Conservation (phyloP, 2,888 invertebrate species). For the Anthrax anthrax region DNA sequence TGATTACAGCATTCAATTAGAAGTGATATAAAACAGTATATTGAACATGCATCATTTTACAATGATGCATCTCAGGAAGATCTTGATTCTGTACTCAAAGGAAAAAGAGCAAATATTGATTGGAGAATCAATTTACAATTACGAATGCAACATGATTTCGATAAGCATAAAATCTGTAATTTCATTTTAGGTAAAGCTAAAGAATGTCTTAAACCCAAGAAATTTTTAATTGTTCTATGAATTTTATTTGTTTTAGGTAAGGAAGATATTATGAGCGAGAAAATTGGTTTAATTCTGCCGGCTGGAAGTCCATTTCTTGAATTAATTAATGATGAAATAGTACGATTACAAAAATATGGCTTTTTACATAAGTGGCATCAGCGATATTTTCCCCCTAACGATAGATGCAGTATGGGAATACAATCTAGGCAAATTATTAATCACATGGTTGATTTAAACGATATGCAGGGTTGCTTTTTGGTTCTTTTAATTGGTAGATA, state of each 20-base stretch:
- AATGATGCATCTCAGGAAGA: slow-evolving; percentile 34
- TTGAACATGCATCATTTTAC: slow-evolving; percentile 41
- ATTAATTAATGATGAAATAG: slow-evolving; percentile 63
- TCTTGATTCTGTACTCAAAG: slow-evolving; percentile 45
- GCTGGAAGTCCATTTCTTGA: slow-evolving; percentile 61
- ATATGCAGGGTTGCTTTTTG: slow-evolving; percentile 89
- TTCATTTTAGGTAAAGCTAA: slow-evolving; percentile 48
- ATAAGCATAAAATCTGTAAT: slow-evolving; percentile 53
- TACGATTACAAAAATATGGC: slow-evolving; percentile 69
- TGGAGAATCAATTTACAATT: slow-evolving; percentile 66
- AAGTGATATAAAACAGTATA: slow-evolving; percentile 32
- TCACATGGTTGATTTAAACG: slow-evolving; percentile 74
- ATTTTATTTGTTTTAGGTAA: slow-evolving; percentile 36
- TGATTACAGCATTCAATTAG: slow-evolving; percentile 23
- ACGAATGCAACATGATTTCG: slow-evolving; percentile 53
- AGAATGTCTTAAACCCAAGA: background rate
- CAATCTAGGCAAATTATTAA: slow-evolving; percentile 56
- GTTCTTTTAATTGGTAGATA: slow-evolving; percentile 59
- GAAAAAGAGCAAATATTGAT: slow-evolving; percentile 62
- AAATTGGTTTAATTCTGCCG: slow-evolving; percentile 61
- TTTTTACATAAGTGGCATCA: slow-evolving; percentile 70
- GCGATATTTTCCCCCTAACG: slow-evolving; percentile 60
- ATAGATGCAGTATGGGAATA: slow-evolving; percentile 60
- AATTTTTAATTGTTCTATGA: background rate
- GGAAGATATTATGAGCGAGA: slow-evolving; percentile 67